These are phyloP conservation scores for Nothura maculosa DNA, from an alignment of 2,797 vertebrate genomes.

Conservation along the genomic window DNA sequence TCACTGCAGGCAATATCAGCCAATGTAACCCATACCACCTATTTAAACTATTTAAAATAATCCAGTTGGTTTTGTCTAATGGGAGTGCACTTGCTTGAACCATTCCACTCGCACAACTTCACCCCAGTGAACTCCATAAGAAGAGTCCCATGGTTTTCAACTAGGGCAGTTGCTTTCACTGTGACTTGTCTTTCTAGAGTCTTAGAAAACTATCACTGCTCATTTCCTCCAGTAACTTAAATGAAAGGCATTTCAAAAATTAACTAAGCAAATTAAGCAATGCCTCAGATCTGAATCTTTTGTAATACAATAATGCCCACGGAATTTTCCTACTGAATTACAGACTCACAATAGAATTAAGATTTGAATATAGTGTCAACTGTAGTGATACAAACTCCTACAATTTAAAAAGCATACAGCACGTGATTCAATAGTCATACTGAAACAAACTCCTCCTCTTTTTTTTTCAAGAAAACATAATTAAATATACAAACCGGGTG, in stretches of 20 bases:
- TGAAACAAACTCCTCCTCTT: not conserved
- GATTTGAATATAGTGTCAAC: not conserved
- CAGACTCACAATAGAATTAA: not conserved
- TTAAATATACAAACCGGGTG: not conserved
- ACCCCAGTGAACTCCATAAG: not conserved
- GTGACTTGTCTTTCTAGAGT: not conserved
- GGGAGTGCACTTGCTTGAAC: not conserved
- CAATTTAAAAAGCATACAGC: not conserved
- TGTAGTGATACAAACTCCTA: accelerated
- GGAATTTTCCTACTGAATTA: not conserved
- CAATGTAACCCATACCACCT: not conserved
- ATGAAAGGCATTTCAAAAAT: not conserved
- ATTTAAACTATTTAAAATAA: not conserved
- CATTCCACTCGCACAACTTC: not conserved
- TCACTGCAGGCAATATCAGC: conserved; percentile 9
- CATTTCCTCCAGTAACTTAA: not conserved
- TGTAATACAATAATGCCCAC: not conserved
- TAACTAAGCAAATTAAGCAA: not conserved
- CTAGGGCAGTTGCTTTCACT: not conserved
- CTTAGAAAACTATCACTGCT: not conserved
- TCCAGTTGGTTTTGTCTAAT: not conserved
- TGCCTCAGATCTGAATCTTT: not conserved
- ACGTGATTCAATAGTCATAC: not conserved
- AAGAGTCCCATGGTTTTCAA: accelerated
- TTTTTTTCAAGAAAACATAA: not conserved